phyloP scores from a whole-genome alignment of 2,888 invertebrate genomes.

The Leptarthrus brevirostris region DNA sequence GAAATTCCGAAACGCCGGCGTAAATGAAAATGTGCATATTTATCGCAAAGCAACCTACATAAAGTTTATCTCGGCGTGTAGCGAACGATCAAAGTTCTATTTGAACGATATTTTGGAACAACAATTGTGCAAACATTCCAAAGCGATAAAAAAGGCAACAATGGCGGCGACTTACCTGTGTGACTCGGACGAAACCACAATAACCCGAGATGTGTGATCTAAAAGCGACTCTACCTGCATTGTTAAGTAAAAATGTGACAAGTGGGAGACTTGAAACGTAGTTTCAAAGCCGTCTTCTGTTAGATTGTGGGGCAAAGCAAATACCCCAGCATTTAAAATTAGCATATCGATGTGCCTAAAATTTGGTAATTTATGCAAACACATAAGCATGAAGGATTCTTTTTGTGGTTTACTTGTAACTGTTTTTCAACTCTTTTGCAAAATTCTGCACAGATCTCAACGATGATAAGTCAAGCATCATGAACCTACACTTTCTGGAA shows the following conservation, averaged over 20 bases:
- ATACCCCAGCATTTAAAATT: constrained; percentile 86
- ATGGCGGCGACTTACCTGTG: constrained; percentile 69
- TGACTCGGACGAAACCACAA: constrained; percentile 90
- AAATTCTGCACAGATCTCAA: constrained; percentile 77
- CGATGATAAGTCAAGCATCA: constrained; percentile 77
- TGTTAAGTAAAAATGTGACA: constrained; percentile 84
- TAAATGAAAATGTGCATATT: neutral
- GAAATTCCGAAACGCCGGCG: no score
- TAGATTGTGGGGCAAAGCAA: constrained; percentile 77
- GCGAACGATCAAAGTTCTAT: neutral
- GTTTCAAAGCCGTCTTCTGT: constrained; percentile 82
- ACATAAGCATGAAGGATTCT: neutral
- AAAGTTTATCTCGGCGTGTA: neutral
- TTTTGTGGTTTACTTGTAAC: constrained; percentile 58
- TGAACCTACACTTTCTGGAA: constrained; percentile 72
- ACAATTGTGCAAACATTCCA: constrained; percentile 1
- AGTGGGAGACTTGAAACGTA: constrained; percentile 88
- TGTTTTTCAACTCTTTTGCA: constrained; percentile 71
- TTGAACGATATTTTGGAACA: neutral
- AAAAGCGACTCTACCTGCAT: constrained; percentile 78
- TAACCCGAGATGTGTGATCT: constrained; percentile 77
- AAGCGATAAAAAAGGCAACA: neutral
- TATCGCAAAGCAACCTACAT: neutral
- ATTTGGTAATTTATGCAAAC: no score
- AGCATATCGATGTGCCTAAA: constrained; percentile 77